Evolutionary conservation across 1,140 invertebrate genomes (phyloP).

Genomic region (Halictus rubicundus): DNA sequence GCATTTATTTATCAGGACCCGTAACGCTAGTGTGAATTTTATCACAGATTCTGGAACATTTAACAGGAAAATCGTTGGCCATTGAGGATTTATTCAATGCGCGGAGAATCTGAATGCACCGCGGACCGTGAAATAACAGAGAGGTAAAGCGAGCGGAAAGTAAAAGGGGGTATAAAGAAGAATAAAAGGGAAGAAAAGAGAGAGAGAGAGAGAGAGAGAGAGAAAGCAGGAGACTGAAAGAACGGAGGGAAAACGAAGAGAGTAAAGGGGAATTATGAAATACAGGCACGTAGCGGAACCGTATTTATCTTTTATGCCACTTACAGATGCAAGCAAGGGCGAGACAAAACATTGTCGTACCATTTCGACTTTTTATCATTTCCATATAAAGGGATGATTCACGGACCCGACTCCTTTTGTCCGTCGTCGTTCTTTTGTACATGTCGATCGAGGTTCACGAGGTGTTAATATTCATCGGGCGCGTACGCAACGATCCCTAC

Average conservation of each 20-base stretch:
- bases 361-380: neutral
- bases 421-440: too few relatives aligned
- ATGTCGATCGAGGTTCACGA: neutral
- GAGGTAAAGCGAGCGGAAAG: slow-evolving; percentile 8
- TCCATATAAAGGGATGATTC: slow-evolving; percentile 4
- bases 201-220: too few relatives aligned
- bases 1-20: neutral
- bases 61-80: neutral
- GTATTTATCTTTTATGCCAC: slow-evolving; percentile 23
- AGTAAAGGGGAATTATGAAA: slow-evolving; percentile 2
- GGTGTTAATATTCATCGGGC: slow-evolving; percentile 33
- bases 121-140: slow-evolving; percentile 27
- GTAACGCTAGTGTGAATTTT: neutral
- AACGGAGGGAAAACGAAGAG: neutral
- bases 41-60: neutral
- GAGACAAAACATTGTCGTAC: slow-evolving; percentile 7
- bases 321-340: slow-evolving; percentile 15
- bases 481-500: slow-evolving; percentile 10
- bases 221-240: too few relatives aligned
- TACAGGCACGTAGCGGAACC: slow-evolving; percentile 1
- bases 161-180: slow-evolving; percentile 10
- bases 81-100: slow-evolving; percentile 14
- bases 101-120: slow-evolving; percentile 15
- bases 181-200: neutral
- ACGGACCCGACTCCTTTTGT: neutral